Percentiles rank a stretch among this genome's conserved stretches.
Evolutionary conservation across 2,797 vertebrate species (phyloP).

Genomic region (Anabas testudineus): DNA sequence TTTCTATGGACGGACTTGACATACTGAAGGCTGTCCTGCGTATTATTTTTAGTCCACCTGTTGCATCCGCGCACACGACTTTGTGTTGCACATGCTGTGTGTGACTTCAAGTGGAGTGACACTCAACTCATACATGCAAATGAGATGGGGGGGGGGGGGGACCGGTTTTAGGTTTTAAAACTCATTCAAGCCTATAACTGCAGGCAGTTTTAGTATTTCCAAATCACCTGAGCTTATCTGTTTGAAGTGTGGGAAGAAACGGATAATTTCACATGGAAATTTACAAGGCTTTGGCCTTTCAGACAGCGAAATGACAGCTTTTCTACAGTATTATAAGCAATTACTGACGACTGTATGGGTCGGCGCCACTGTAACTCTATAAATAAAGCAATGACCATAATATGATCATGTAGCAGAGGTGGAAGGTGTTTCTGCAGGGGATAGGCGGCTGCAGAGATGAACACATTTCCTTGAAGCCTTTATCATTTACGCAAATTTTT

Average conservation of each 20-base stretch:
- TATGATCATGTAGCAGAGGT: constrained; percentile 22
- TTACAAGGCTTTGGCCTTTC: background rate
- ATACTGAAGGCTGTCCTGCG: background rate
- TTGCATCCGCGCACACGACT: constrained; percentile 18
- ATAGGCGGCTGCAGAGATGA: constrained; percentile 7
- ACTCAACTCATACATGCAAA: constrained; percentile 25
- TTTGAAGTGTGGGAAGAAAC: constrained; percentile 10
- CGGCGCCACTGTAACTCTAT: constrained; percentile 8
- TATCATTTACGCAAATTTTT: constrained; percentile 64
- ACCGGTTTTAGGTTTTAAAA: constrained; percentile 7
- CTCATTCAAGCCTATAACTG: constrained; percentile 14
- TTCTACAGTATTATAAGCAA: background rate
- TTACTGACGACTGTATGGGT: constrained; percentile 8
- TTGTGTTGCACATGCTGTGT: too few relatives aligned
- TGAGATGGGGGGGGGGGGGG: too few relatives aligned
- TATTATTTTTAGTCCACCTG: constrained; percentile 20
- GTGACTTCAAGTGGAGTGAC: constrained; percentile 26
- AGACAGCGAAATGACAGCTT: background rate
- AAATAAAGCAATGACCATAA: constrained; percentile 31
- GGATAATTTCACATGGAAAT: background rate
- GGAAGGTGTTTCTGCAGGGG: constrained; percentile 39
- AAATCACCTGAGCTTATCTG: constrained; percentile 14
- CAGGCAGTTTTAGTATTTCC: constrained; percentile 9
- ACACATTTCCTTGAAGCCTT: constrained; percentile 47
- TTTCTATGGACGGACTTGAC: constrained; percentile 11